These are phyloP conservation scores for Sarcophaga caerulescens DNA, from an alignment of 2,888 invertebrate genomes.

Conservation along the genomic window DNA sequence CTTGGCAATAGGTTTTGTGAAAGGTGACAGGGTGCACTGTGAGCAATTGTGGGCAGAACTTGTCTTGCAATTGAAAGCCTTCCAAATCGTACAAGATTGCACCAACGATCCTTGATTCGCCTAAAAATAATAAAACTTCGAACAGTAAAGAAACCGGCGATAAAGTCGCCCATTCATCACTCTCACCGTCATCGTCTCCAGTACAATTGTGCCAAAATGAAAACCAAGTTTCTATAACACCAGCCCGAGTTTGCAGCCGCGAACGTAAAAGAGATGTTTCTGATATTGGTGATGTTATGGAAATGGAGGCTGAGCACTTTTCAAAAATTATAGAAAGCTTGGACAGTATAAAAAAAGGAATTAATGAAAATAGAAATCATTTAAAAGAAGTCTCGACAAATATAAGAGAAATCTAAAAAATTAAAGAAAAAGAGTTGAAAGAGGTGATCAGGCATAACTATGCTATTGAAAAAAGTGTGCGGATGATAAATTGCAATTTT, in stretches of 20 bases:
- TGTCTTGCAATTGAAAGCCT: background rate
- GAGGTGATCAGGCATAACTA: too few species aligned
- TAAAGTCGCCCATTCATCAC: background rate
- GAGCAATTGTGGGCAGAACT: slow-evolving; percentile 24
- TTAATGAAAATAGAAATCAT: too few species aligned
- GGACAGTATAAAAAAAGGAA: background rate
- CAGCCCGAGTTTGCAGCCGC: background rate
- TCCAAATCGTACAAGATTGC: too few species aligned
- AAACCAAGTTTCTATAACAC: slow-evolving; percentile 2
- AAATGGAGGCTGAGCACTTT: slow-evolving; percentile 7
- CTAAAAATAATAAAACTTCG: too few species aligned
- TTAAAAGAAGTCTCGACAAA: too few species aligned
- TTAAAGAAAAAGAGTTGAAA: too few species aligned
- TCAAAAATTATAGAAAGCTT: background rate
- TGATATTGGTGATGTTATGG: slow-evolving; percentile 16
- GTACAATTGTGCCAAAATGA: background rate
- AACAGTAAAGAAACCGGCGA: slow-evolving; percentile 13
- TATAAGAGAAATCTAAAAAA: too few species aligned
- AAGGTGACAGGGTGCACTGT: background rate
- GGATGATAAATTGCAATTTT: too few species aligned
- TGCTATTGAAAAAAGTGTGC: too few species aligned
- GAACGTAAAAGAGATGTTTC: background rate
- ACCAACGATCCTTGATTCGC: too few species aligned
- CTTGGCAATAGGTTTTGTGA: slow-evolving; percentile 9
- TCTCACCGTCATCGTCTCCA: background rate